Evolutionary conservation across 1,140 invertebrate species (phyloP).

Genomic region (Saccostrea glomerata): DNA sequence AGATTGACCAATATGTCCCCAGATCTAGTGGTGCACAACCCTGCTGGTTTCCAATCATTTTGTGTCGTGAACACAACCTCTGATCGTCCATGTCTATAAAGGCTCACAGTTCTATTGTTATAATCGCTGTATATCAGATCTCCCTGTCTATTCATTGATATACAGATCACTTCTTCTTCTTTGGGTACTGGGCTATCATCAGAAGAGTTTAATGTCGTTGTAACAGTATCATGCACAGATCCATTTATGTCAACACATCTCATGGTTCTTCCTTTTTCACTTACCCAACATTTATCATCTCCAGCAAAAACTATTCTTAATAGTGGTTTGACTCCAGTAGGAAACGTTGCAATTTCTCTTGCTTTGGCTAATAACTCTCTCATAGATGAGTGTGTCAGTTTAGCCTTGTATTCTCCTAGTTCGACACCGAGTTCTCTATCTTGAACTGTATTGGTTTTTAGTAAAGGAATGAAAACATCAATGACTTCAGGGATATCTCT

Average conservation of each 20-base stretch:
- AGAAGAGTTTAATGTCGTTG: neutral
- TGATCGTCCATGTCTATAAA: neutral
- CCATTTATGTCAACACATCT: neutral
- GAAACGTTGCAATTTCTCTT: neutral
- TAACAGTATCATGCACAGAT: neutral
- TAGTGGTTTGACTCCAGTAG: neutral
- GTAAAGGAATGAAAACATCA: neutral
- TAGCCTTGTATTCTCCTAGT: neutral
- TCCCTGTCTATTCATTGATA: neutral
- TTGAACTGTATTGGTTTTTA: neutral
- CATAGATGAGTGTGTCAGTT: neutral
- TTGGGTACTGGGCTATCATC: neutral
- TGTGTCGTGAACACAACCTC: neutral
- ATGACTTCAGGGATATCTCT: neutral
- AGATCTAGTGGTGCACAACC: neutral
- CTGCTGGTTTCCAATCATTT: neutral
- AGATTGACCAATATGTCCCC: neutral
- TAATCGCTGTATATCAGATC: slow-evolving; percentile 7
- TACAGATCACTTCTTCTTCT: neutral
- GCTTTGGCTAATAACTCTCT: neutral
- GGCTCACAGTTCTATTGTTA: neutral
- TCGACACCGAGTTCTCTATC: neutral
- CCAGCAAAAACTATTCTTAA: neutral
- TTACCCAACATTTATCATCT: neutral
- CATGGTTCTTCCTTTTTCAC: neutral